Evolutionary conservation across 2,113 vertebrate genomes (phyloP).

Genomic region (Trochalopteron elliotii): DNA sequence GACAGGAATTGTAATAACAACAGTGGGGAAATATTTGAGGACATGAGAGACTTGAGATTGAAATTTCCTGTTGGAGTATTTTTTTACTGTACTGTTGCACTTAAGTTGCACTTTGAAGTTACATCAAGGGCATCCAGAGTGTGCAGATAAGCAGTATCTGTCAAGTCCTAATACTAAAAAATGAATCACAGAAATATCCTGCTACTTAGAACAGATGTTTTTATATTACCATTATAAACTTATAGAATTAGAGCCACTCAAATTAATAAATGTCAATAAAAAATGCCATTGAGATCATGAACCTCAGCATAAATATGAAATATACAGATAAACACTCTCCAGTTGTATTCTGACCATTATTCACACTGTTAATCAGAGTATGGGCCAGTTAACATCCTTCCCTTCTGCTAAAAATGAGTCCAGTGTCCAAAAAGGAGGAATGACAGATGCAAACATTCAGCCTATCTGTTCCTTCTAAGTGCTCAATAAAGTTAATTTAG

Average conservation of each 20-base stretch:
- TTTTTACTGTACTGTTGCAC: not conserved
- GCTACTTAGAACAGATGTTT: not conserved
- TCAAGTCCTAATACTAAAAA: not conserved
- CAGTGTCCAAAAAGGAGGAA: not conserved
- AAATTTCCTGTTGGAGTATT: not conserved
- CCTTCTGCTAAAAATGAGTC: not conserved
- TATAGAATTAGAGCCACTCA: not conserved
- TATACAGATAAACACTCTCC: not conserved
- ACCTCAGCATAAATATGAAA: not conserved
- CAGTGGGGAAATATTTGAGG: not conserved
- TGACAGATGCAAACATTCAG: not conserved
- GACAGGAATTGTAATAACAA: not conserved
- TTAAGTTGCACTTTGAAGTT: constrained; percentile 14
- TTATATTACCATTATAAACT: not conserved
- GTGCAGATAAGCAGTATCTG: not conserved
- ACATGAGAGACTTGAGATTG: not conserved
- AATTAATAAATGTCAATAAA: constrained; percentile 10
- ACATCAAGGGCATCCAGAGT: not conserved
- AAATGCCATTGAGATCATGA: not conserved
- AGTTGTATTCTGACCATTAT: not conserved
- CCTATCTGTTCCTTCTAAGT: not conserved
- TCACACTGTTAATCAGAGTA: not conserved
- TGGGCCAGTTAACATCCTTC: not conserved
- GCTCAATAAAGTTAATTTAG: not conserved
- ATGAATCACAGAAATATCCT: not conserved